phyloP scores from a whole-genome alignment of 2,888 invertebrate genomes.

The Spatulosminthurus flaviceps region DNA sequence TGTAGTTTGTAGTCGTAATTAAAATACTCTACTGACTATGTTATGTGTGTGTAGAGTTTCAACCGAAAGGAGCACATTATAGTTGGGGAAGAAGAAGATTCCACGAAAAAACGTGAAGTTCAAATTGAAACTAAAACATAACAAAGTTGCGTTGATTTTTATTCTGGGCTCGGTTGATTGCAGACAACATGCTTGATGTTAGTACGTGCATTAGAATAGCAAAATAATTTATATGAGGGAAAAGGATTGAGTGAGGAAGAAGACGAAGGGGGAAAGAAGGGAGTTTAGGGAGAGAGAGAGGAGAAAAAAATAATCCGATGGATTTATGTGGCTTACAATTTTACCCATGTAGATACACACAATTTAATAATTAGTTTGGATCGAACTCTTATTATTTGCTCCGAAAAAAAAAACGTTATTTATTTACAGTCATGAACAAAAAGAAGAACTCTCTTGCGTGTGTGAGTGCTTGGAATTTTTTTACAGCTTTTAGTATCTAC shows the following conservation, averaged over 20 bases:
- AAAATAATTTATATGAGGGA: not conserved
- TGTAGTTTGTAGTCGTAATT: slow-evolving; percentile 37
- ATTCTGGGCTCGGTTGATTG: not conserved
- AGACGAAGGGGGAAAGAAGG: not conserved
- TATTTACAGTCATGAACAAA: slow-evolving; percentile 34
- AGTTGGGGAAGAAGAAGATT: slow-evolving; percentile 29
- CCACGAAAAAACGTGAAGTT: slow-evolving; percentile 45
- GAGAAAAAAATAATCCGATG: slow-evolving; percentile 35
- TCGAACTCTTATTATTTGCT: slow-evolving; percentile 29
- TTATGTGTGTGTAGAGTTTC: too few relatives aligned
- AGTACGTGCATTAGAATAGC: not conserved
- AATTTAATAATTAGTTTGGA: slow-evolving; percentile 41
- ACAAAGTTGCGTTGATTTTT: slow-evolving; percentile 20
- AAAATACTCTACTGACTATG: slow-evolving; percentile 39
- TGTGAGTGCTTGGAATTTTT: not conserved
- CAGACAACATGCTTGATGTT: not conserved
- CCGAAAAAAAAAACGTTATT: slow-evolving; percentile 33
- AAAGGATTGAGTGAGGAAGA: slow-evolving; percentile 6
- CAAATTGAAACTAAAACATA: slow-evolving; percentile 18
- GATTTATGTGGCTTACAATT: slow-evolving; percentile 42
- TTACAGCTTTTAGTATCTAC: not conserved
- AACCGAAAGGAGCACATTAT: slow-evolving; percentile 37
- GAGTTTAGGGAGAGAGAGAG: not conserved
- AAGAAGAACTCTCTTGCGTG: not conserved
- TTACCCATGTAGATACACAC: slow-evolving; percentile 14